Evolutionary conservation across 1,140 invertebrate species (phyloP).

Genomic region (Zaprionus nigranus): DNA sequence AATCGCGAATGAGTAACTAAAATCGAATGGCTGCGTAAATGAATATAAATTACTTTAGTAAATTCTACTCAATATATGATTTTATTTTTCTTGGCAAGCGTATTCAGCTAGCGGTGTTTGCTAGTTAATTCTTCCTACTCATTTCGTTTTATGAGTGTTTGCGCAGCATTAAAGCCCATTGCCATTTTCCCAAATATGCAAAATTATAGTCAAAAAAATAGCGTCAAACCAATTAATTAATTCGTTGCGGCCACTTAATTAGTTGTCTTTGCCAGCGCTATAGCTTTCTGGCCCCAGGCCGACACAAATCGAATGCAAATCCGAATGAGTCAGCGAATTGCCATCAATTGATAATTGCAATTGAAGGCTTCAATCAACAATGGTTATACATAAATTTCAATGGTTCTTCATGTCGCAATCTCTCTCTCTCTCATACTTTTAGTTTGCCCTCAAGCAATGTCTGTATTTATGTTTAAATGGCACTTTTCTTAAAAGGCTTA

Average conservation of each 20-base stretch:
- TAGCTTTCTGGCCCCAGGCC: slow-evolving; percentile 19
- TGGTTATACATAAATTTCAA: slow-evolving; percentile 71
- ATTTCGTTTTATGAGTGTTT: slow-evolving; percentile 13
- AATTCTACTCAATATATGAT: not conserved
- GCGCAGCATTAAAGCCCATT: slow-evolving; percentile 21
- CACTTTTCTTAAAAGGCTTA: slow-evolving; percentile 79
- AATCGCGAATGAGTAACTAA: not conserved
- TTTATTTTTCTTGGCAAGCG: not conserved
- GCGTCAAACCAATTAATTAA: slow-evolving; percentile 50
- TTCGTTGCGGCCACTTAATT: slow-evolving; percentile 41
- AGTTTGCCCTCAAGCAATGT: slow-evolving; percentile 57
- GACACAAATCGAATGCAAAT: slow-evolving; percentile 25
- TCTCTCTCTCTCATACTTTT: slow-evolving; percentile 2
- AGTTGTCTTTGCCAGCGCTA: slow-evolving; percentile 31
- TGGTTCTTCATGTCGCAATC: slow-evolving; percentile 23
- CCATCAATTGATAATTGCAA: slow-evolving; percentile 77
- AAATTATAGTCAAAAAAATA: slow-evolving; percentile 45
- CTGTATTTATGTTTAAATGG: slow-evolving; percentile 83
- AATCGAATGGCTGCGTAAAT: not conserved
- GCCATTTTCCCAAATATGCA: slow-evolving; percentile 8
- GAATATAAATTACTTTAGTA: not conserved
- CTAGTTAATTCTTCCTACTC: not conserved
- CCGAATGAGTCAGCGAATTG: slow-evolving; percentile 57
- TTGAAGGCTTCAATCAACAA: slow-evolving; percentile 80
- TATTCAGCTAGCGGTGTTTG: not conserved